Evolutionary conservation across 2,888 invertebrate genomes (phyloP).

Genomic region (Mesoligia furuncula): DNA sequence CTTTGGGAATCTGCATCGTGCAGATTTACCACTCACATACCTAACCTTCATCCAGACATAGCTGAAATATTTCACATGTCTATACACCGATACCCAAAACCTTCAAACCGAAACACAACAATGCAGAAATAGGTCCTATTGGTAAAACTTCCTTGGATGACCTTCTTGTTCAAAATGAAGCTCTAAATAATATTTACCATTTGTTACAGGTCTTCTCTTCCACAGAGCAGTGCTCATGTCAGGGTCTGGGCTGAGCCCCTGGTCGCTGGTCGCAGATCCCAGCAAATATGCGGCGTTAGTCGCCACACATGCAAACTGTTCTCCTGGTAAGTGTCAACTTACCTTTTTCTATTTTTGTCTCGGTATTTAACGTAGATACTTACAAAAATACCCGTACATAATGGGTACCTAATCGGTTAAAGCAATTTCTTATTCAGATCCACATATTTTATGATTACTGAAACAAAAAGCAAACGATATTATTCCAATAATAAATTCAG

Average conservation of each 20-base stretch:
- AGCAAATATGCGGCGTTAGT: slow-evolving; percentile 96
- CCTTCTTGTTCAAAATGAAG: neutral
- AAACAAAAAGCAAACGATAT: neutral
- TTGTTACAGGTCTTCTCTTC: slow-evolving; percentile 95
- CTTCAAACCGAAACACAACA: neutral
- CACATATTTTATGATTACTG: neutral
- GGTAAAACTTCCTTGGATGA: accelerated
- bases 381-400: neutral
- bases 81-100: neutral
- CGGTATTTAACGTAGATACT: neutral
- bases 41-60: neutral
- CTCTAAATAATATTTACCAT: slow-evolving; percentile 4
- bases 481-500: neutral
- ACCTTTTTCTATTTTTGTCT: neutral
- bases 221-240: slow-evolving; percentile 97
- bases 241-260: slow-evolving; percentile 96
- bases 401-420: neutral
- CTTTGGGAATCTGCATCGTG: neutral
- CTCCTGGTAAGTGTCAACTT: slow-evolving; percentile 88
- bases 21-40: neutral
- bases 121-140: neutral
- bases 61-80: neutral
- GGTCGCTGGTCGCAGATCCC: slow-evolving; percentile 96
- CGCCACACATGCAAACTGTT: slow-evolving; percentile 96
- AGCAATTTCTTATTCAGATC: neutral